Evolutionary conservation across 2,888 invertebrate genomes (phyloP).

Genomic region (Saturnia pavonia): DNA sequence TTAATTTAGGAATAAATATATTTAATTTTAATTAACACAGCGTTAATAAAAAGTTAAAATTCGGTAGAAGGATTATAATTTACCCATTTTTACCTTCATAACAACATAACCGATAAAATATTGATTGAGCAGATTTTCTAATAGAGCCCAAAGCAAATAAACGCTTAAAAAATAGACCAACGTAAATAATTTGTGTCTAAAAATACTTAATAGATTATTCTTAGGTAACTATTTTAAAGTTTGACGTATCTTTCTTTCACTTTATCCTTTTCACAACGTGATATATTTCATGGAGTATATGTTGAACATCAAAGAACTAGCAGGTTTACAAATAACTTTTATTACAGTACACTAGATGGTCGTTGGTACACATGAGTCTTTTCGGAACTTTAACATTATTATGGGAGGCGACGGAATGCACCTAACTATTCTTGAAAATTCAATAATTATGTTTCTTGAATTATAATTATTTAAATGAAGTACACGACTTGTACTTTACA

Average conservation of each 20-base stretch:
- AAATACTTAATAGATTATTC: conserved; percentile 17
- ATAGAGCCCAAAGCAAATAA: conserved; percentile 15
- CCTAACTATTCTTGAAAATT: background rate
- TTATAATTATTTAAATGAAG: background rate
- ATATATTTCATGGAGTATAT: conserved; percentile 10
- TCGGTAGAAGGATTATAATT: background rate
- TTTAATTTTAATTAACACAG: no score
- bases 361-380: conserved; percentile 6
- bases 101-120: background rate
- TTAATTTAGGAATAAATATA: no score
- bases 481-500: background rate
- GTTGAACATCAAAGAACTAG: conserved; percentile 14
- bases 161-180: conserved; percentile 14
- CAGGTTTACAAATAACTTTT: conserved; percentile 13
- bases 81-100: background rate
- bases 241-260: conserved; percentile 9
- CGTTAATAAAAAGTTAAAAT: background rate
- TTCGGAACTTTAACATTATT: background rate
- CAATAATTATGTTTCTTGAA: background rate
- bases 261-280: conserved; percentile 15
- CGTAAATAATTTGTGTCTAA: conserved; percentile 17
- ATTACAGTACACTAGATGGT: conserved; percentile 3
- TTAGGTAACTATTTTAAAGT: conserved; percentile 14
- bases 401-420: background rate
- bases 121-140: conserved; percentile 13